phyloP scores from a whole-genome alignment of 2,888 invertebrate species.

The Leptogaster cylindrica region DNA sequence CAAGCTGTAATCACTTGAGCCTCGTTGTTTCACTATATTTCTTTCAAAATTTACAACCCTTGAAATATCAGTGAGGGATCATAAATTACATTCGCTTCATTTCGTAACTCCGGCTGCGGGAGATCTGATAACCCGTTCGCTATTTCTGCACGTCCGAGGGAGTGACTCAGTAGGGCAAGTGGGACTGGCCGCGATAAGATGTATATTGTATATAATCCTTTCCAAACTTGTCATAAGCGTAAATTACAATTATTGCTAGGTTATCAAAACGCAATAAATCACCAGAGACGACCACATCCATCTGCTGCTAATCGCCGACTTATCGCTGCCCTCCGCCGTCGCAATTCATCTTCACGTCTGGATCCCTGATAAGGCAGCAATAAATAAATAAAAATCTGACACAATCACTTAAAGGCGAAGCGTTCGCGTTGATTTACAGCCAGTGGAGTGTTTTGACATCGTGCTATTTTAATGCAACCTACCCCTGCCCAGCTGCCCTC shows the following conservation, averaged over 20 bases:
- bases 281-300: slow-evolving; percentile 41
- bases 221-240: slow-evolving; percentile 32
- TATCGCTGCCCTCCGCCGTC: slow-evolving; percentile 11
- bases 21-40: slow-evolving; percentile 5
- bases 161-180: slow-evolving; percentile 15
- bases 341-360: slow-evolving; percentile 35
- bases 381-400: slow-evolving; percentile 43
- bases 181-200: slow-evolving; percentile 13
- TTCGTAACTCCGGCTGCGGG: slow-evolving; percentile 1
- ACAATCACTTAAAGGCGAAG: slow-evolving; percentile 41
- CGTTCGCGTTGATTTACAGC: slow-evolving; percentile 36
- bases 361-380: slow-evolving; percentile 38
- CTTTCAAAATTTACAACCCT: slow-evolving; percentile 3
- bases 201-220: slow-evolving; percentile 31
- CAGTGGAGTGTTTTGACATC: slow-evolving; percentile 35
- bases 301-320: slow-evolving; percentile 38
- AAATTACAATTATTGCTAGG: slow-evolving; percentile 49
- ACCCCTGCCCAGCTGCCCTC: neutral
- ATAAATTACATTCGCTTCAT: neutral
- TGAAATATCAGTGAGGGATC: neutral
- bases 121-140: slow-evolving; percentile 31
- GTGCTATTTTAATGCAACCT: slow-evolving; percentile 29
- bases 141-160: slow-evolving; percentile 1
- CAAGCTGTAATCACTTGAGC: no score
- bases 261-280: slow-evolving; percentile 51